Evolutionary conservation across 1,140 invertebrate species (phyloP).

Genomic region (Drusus annulatus): DNA sequence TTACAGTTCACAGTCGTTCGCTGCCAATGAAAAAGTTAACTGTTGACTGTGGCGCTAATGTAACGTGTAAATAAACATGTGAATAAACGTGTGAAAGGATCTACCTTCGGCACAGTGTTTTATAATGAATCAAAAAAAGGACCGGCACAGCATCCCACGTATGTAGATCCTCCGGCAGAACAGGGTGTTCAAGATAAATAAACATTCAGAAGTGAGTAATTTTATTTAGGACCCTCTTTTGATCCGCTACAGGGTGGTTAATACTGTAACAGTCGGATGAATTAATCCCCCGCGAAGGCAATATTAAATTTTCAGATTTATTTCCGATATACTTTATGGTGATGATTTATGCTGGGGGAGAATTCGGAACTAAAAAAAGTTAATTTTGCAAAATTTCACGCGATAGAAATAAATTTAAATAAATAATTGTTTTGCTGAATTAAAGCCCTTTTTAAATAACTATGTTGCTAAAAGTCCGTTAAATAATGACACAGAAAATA

Average conservation of each 20-base stretch:
- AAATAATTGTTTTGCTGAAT: no score
- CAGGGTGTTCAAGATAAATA: conserved; percentile 45
- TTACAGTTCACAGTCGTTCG: background rate
- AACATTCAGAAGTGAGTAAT: conserved; percentile 42
- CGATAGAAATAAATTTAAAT: no score
- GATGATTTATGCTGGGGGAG: no score
- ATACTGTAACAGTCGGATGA: background rate
- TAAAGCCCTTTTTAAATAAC: no score
- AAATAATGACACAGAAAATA: no score
- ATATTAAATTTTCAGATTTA: conserved; percentile 6
- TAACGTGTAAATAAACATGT: conserved; percentile 11
- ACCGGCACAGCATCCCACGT: background rate
- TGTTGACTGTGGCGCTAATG: conserved; percentile 14
- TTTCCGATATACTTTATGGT: background rate
- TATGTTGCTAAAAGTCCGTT: no score
- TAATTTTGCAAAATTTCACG: no score
- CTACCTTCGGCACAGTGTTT: background rate
- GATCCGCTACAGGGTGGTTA: background rate
- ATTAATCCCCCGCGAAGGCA: background rate
- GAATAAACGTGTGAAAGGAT: background rate
- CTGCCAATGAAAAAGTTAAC: background rate
- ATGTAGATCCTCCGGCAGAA: conserved; percentile 5
- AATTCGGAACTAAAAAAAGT: no score
- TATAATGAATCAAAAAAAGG: conserved; percentile 33
- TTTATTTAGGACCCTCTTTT: conserved; percentile 29